Evolutionary conservation across 2,888 invertebrate genomes (phyloP).

Genomic region (Acleris laterana): DNA sequence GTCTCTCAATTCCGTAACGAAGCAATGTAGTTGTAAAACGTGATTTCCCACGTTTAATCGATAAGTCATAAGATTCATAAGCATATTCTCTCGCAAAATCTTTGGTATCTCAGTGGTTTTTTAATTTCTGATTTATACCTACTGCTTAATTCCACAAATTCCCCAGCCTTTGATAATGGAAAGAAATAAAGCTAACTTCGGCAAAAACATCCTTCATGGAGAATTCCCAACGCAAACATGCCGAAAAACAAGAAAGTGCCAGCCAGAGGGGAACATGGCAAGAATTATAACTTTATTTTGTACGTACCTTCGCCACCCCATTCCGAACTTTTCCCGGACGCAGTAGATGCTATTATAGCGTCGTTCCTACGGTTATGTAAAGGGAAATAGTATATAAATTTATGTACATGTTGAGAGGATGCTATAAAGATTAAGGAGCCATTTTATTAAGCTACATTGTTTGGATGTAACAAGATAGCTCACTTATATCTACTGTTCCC

Average conservation of each 20-base stretch:
- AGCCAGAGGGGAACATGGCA: conserved; percentile 21
- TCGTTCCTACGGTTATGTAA: background rate
- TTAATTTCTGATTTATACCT: too few species aligned
- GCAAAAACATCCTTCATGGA: conserved; percentile 21
- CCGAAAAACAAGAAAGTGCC: conserved; percentile 29
- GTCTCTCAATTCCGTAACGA: too few species aligned
- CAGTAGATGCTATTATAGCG: conserved; percentile 3
- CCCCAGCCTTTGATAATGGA: conserved; percentile 11
- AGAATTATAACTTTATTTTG: conserved; percentile 44
- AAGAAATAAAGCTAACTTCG: conserved; percentile 23
- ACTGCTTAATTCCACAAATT: background rate
- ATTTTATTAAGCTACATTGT: conserved; percentile 12
- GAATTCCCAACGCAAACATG: conserved; percentile 20
- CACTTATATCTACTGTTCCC: background rate
- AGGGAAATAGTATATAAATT: conserved; percentile 11
- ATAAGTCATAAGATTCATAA: too few species aligned
- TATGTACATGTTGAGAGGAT: conserved; percentile 20
- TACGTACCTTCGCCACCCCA: conserved; percentile 10
- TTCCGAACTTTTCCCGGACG: background rate
- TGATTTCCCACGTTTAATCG: too few species aligned
- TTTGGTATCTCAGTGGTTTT: too few species aligned
- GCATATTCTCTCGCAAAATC: too few species aligned
- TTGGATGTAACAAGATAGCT: background rate
- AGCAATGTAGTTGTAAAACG: too few species aligned
- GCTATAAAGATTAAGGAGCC: conserved; percentile 23